Evolutionary conservation across 2,888 invertebrate genomes (phyloP).

Genomic region (Cerastis rubricosa): DNA sequence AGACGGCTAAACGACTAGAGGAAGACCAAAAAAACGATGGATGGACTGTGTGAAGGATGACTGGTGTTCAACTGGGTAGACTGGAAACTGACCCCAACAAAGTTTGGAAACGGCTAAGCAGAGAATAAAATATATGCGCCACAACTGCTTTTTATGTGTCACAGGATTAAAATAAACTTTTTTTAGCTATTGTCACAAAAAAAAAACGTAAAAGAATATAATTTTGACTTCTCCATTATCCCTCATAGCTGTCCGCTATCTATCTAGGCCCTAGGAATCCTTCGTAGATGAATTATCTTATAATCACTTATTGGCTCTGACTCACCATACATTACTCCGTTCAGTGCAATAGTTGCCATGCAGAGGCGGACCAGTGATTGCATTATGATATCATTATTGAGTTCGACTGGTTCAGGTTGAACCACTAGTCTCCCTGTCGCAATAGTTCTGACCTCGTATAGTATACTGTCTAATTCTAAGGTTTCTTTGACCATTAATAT

Average conservation of each 20-base stretch:
- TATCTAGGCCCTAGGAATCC: not conserved
- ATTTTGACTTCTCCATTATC: not conserved
- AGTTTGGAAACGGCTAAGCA: too few relatives aligned
- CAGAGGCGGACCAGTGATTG: conserved; percentile 36
- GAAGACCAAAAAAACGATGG: too few relatives aligned
- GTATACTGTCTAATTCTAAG: not conserved
- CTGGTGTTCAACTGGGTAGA: too few relatives aligned
- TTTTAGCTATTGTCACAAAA: too few relatives aligned
- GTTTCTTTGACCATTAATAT: not conserved
- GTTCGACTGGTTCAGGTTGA: conserved; percentile 1
- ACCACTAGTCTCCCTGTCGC: conserved; percentile 17
- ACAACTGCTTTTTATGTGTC: too few relatives aligned
- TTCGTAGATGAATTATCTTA: not conserved
- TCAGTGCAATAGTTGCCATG: conserved; percentile 32
- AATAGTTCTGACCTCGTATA: conserved; percentile 24
- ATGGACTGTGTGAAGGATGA: too few relatives aligned
- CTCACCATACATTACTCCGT: conserved; percentile 20
- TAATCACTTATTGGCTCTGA: conserved; percentile 15
- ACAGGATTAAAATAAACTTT: too few relatives aligned
- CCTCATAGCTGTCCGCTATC: not conserved
- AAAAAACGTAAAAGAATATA: too few relatives aligned
- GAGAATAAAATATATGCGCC: too few relatives aligned
- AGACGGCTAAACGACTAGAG: too few relatives aligned
- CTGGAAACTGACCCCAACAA: too few relatives aligned
- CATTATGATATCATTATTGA: conserved; percentile 39